Evolutionary conservation across 2,888 invertebrate genomes (phyloP), one percentile per base, ranked within the genome.

Genomic region (Amphipoea lucens): DNA sequence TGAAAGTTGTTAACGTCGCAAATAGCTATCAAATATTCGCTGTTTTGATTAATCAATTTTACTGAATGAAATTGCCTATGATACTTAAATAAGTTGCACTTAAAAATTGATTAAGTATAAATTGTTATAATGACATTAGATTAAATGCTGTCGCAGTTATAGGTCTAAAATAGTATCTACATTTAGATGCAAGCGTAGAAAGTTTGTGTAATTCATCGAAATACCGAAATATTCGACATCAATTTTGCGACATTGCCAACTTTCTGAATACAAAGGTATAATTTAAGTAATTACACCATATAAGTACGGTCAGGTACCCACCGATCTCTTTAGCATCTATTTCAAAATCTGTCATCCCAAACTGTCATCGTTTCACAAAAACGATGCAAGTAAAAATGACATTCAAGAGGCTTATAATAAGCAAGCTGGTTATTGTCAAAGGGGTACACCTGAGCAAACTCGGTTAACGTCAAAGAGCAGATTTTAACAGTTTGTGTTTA

Each of bases 401-500:
- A 92, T 91, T 92, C 91, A 91, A 94, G 93, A 94, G 93, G 93
- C 90, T 92, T 92, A 92, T 90, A 90, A 92, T 90, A 90, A 89
- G 89, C 90, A 88, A 91, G 88, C 89, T 91, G 87, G 89, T 91
- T 91, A 91, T 94, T 94, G 90, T 93, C 78, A 92, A 92, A 91
- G 90, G 91, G 91, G 75, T 91, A 89, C 96, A 96, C 96, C 96
- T 96, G 96, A 95, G 91, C 94, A 96, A 96, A 96, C 96, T 94
- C 90, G 90, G 90, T 87, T 91, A 90, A 92, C 94, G 93, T 94
- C 95, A 95, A 95, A 96, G 95, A 94, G 92, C 89, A 94, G 96
- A 96, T 95, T 96, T 96, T 96, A 94, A 96, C 96, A 96, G 96
- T 96, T 96, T 94, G 89, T 96, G 93, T 96, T 96, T 95, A 94